Conservation (phyloP, 2,113 vertebrate genomes). For the Chaenogobius annularis region DNA sequence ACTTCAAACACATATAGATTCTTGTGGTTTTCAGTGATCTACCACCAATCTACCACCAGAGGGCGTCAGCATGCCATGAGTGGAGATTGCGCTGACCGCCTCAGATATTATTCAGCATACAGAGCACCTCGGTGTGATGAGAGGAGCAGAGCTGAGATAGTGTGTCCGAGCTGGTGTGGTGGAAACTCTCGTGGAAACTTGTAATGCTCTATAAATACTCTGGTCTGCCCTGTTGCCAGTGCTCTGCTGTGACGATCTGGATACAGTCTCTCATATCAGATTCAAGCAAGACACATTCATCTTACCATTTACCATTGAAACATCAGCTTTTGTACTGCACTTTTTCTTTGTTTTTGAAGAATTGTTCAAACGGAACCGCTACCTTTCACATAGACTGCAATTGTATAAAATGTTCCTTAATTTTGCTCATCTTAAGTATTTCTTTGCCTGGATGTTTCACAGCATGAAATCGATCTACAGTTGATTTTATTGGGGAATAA, state of each 20-base stretch:
- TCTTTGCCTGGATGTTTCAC: no score
- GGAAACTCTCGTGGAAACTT: constrained; percentile 68
- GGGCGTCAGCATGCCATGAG: neutral
- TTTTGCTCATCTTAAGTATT: no score
- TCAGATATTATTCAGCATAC: constrained; percentile 4
- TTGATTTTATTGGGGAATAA: no score
- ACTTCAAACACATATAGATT: no score
- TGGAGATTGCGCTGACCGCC: neutral
- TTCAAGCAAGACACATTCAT: no score
- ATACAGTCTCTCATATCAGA: neutral
- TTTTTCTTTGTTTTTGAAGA: no score
- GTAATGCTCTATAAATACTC: constrained; percentile 72
- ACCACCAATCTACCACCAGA: neutral
- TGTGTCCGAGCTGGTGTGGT: constrained; percentile 50
- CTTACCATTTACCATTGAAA: no score
- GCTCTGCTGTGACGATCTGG: constrained; percentile 18
- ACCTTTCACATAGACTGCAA: no score
- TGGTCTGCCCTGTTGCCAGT: constrained; percentile 52
- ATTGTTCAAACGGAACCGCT: no score
- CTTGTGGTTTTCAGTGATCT: neutral
- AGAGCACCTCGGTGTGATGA: constrained; percentile 35
- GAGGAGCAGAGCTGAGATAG: constrained; percentile 43
- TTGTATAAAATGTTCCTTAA: no score
- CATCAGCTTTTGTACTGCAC: no score
- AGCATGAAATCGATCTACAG: no score